Base-by-base conservation (phyloP, 2,888 invertebrate genomes). In the Acronicta alni region DNA sequence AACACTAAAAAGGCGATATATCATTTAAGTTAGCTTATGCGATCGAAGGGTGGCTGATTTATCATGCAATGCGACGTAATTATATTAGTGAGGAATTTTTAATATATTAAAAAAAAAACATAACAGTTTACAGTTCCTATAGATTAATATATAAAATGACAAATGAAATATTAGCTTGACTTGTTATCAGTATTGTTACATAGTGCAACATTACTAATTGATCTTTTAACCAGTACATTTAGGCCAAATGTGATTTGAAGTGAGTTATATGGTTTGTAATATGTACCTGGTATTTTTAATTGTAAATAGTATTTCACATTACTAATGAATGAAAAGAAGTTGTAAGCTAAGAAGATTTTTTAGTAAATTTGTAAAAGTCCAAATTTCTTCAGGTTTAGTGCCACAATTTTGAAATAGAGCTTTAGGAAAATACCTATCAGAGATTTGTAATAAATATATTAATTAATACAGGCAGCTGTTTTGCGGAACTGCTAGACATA, bases 21-120 rank as follows among this genome's bases (percentile, higher is more conserved):
- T 5, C 5, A 23, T 23, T 9, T 26, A 9, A 26, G 10, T 17
- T 17, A 18, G 63, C 58, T 37, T 16, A 23, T 46, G 64, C 64
- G n/a, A 51, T 15, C 51, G 15, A 9, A 51, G 32, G 9, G 6
- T 9, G 45, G 26, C 16, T 38, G 18, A 23, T 49, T 17, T 16
- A 43, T 46, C n/a, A 12, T 43, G 59, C 67, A n/a, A 26, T 35
- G 64, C 64, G 67, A 64, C 26, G 14, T 32, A 14, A 32, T 4
- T 32, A 14, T 32, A 32, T 4, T 12, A 26, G 26, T 26, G 26
- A 26, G 7, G 7, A 8, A 26, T 26, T 26, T 5, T 9, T 23
- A 26, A 26, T 26, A 26, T 26, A 26, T 23, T 23, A 23, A 23
- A 23, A 7, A 26, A 26, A 26, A 26, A 2, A 26, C 26, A 7